phyloP scores from a whole-genome alignment of 2,113 vertebrate species.

The Baryphthengus martii region DNA sequence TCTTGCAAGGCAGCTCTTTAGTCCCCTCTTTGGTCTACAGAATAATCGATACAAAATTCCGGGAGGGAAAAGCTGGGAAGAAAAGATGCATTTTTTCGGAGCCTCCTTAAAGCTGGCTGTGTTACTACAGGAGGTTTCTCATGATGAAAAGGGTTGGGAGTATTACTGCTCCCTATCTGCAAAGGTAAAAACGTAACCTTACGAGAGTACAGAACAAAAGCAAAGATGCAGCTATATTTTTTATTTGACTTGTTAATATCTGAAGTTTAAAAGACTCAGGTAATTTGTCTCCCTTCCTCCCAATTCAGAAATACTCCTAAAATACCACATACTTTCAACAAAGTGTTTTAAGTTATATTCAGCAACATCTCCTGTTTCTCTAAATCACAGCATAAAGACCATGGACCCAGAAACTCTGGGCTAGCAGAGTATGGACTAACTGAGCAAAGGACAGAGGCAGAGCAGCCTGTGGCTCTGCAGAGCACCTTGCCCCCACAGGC shows the following conservation, averaged over 20 bases:
- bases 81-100: background rate
- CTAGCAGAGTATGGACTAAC: background rate
- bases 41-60: background rate
- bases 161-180: background rate
- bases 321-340: background rate
- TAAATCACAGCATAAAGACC: background rate
- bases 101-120: background rate
- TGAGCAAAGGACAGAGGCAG: fast-evolving
- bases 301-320: background rate
- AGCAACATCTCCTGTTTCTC: background rate
- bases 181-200: background rate
- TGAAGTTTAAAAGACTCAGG: background rate
- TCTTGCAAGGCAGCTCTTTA: background rate
- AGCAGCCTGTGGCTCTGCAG: fast-evolving
- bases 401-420: no score
- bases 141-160: background rate
- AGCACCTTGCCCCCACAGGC: fast-evolving
- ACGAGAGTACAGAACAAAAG: background rate
- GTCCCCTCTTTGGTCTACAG: background rate
- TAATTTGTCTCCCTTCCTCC: background rate
- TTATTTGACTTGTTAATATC: background rate
- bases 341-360: background rate
- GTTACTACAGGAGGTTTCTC: background rate
- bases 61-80: background rate
- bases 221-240: background rate